Evolutionary conservation across 2,113 vertebrate genomes (phyloP).

Genomic region (Solea solea): DNA sequence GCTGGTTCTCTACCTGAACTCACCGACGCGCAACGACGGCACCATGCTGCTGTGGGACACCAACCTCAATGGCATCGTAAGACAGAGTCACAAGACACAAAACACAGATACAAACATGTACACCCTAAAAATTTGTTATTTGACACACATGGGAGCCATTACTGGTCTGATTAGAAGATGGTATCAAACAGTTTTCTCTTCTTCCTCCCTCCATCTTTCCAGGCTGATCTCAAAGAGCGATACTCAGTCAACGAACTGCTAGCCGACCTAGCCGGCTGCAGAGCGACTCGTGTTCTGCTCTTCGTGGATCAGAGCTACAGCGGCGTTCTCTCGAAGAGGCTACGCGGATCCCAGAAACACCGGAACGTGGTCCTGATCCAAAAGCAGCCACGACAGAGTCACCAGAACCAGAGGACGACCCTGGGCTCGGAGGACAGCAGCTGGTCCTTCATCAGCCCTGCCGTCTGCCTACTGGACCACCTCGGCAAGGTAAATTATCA

Average conservation of each 20-base stretch:
- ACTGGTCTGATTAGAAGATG: no score
- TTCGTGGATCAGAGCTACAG: slow-evolving; percentile 86
- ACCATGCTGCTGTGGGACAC: slow-evolving; percentile 86
- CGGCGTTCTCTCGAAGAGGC: slow-evolving; percentile 78
- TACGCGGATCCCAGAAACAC: slow-evolving; percentile 80
- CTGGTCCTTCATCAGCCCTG: slow-evolving; percentile 74
- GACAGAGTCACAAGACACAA: slow-evolving; percentile 22
- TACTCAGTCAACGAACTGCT: slow-evolving; percentile 71
- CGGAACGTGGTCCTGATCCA: slow-evolving; percentile 81
- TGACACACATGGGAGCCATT: no score
- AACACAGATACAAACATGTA: neutral
- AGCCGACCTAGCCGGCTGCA: slow-evolving; percentile 77
- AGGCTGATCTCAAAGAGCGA: slow-evolving; percentile 76
- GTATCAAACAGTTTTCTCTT: neutral
- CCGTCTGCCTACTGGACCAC: slow-evolving; percentile 80
- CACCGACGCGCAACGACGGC: slow-evolving; percentile 82
- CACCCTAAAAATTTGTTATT: no score
- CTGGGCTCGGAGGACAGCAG: slow-evolving; percentile 46
- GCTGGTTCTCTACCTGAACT: slow-evolving; percentile 84
- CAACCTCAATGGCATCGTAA: slow-evolving; percentile 84
- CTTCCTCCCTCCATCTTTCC: neutral
- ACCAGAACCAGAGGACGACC: slow-evolving; percentile 40
- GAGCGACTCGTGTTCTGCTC: slow-evolving; percentile 79
- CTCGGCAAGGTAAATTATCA: slow-evolving; percentile 68
- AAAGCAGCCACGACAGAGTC: slow-evolving; percentile 46